Evolutionary conservation across 2,888 invertebrate species (phyloP).

Genomic region (Phaonia tiefii): DNA sequence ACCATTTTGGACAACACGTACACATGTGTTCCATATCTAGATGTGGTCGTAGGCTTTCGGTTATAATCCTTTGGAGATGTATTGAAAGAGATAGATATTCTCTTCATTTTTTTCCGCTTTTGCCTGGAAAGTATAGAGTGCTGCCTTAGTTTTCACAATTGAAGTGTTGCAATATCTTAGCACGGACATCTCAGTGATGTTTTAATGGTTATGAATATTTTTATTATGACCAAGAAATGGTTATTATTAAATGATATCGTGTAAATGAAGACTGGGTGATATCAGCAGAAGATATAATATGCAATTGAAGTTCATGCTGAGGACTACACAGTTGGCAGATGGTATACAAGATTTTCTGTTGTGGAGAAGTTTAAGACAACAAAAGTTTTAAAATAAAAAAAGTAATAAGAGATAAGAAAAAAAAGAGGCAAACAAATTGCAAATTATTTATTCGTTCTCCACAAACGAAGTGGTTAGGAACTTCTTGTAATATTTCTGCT

Average conservation of each 20-base stretch:
- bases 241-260: slow-evolving; percentile 20
- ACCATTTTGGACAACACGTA: slow-evolving; percentile 26
- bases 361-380: too few species aligned
- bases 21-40: neutral
- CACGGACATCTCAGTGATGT: slow-evolving; percentile 56
- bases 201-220: slow-evolving; percentile 10
- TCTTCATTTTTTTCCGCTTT: too few species aligned
- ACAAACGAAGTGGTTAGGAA: too few species aligned
- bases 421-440: too few species aligned
- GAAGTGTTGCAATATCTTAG: slow-evolving; percentile 44
- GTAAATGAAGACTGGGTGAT: neutral
- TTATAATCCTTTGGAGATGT: neutral
- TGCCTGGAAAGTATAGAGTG: neutral
- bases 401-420: too few species aligned
- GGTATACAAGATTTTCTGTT: too few species aligned
- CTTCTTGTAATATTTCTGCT: too few species aligned
- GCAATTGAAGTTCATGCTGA: too few species aligned
- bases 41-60: slow-evolving; percentile 27
- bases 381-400: too few species aligned
- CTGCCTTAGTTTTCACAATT: neutral
- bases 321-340: too few species aligned
- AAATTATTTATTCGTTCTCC: too few species aligned
- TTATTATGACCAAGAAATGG: slow-evolving; percentile 31
- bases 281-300: too few species aligned
- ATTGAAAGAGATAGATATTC: neutral